Evolutionary conservation across 2,888 invertebrate genomes (phyloP).

Genomic region (Pocota personata): DNA sequence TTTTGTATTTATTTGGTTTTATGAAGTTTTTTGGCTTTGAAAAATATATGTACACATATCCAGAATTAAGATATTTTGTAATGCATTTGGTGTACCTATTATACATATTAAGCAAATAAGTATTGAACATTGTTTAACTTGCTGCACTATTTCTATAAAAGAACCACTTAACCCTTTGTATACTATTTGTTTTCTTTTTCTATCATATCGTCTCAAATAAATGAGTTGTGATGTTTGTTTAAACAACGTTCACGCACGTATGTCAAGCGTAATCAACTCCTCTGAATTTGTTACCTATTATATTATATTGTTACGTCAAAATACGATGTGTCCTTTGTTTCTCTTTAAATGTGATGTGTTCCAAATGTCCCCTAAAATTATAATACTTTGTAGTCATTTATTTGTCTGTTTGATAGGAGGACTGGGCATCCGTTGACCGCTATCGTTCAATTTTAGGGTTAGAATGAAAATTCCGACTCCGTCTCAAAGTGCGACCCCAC

Average conservation of each 20-base stretch:
- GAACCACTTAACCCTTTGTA: too few species aligned
- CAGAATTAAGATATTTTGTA: conserved; percentile 12
- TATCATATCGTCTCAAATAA: too few species aligned
- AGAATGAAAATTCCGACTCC: too few species aligned
- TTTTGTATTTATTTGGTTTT: conserved; percentile 49
- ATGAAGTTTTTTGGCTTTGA: not conserved
- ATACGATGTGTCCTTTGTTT: too few species aligned
- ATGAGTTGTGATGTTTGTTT: not conserved
- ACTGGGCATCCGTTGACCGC: too few species aligned
- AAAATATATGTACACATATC: not conserved
- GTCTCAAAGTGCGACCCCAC: too few species aligned
- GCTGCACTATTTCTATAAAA: conserved; percentile 23
- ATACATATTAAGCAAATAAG: not conserved
- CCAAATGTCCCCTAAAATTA: too few species aligned
- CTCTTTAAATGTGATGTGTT: too few species aligned
- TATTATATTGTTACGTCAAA: not conserved
- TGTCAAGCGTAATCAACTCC: not conserved
- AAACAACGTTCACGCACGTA: not conserved
- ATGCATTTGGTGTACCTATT: conserved; percentile 15
- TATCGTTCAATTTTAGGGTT: too few species aligned
- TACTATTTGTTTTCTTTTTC: too few species aligned
- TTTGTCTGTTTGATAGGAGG: too few species aligned
- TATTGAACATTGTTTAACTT: conserved; percentile 31
- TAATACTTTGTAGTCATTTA: too few species aligned
- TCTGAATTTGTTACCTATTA: not conserved